Percentiles rank a stretch among this genome's conserved stretches.
Conservation (phyloP, 2,888 invertebrate genomes). For the Chrysina gloriosa region DNA sequence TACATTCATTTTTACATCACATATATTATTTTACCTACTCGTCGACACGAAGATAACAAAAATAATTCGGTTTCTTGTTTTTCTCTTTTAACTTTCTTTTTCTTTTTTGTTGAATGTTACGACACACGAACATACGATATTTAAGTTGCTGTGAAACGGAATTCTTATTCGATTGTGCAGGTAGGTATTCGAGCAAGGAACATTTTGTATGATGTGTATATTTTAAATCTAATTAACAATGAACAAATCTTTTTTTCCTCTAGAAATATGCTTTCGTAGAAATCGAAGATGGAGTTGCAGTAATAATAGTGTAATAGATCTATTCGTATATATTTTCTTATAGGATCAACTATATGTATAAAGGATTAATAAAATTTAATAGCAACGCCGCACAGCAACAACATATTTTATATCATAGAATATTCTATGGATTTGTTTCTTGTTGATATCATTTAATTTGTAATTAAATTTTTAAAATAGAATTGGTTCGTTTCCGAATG, state of each 20-base stretch:
- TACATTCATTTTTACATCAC: slow-evolving; percentile 61
- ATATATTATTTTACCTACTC: slow-evolving; percentile 54
- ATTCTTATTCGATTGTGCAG: not conserved
- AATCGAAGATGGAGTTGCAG: too few species aligned
- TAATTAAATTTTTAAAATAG: slow-evolving; percentile 25
- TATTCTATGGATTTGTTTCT: slow-evolving; percentile 23
- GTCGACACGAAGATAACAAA: slow-evolving; percentile 59
- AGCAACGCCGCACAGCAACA: slow-evolving; percentile 55
- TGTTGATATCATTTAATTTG: not conserved
- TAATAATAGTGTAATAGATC: too few species aligned
- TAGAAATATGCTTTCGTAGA: too few species aligned
- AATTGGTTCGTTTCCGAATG: slow-evolving; percentile 20
- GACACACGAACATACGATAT: slow-evolving; percentile 25
- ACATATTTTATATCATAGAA: slow-evolving; percentile 49
- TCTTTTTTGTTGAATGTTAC: slow-evolving; percentile 9
- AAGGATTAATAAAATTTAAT: slow-evolving; percentile 48
- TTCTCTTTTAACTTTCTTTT: slow-evolving; percentile 8
- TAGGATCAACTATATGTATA: slow-evolving; percentile 1
- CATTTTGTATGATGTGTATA: not conserved
- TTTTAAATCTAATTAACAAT: not conserved
- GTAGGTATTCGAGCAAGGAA: not conserved
- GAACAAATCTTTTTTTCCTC: not conserved
- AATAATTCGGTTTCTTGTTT: slow-evolving; percentile 59
- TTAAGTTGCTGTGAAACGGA: slow-evolving; percentile 43
- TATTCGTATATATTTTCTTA: not conserved